Conservation (phyloP, 2,888 invertebrate species). For the Agrotis puta region DNA sequence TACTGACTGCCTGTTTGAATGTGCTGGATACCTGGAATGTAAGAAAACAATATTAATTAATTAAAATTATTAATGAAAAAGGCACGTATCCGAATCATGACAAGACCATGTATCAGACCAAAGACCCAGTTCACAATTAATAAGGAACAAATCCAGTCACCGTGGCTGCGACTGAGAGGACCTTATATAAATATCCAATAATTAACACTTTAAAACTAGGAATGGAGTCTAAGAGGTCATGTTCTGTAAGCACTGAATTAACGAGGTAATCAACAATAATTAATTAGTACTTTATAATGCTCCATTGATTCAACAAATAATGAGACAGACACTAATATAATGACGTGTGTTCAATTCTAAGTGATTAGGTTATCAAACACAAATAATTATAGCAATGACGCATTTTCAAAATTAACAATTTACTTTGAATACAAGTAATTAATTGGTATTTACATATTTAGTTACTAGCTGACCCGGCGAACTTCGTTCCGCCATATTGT, state of each 20-base stretch:
- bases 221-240: not conserved
- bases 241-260: not conserved
- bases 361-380: conserved; percentile 33
- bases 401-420: not conserved
- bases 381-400: conserved; percentile 34
- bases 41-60: conserved; percentile 17
- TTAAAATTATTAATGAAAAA: conserved; percentile 4
- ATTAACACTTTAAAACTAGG: not conserved
- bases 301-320: conserved; percentile 6
- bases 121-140: too few species aligned
- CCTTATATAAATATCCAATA: not conserved
- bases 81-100: too few species aligned
- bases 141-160: too few species aligned
- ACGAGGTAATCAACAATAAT: not conserved
- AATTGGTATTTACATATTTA: too few species aligned
- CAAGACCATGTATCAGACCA: too few species aligned
- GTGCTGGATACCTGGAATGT: conserved; percentile 93
- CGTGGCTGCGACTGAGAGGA: not conserved
- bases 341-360: conserved; percentile 20
- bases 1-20: conserved; percentile 98
- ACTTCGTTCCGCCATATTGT: too few species aligned
- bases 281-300: conserved; percentile 3
- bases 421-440: conserved; percentile 20
- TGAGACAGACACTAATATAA: not conserved
- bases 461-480: too few species aligned